Base-by-base conservation (phyloP, 1,140 invertebrate genomes). In the Heliconius nattereri region DNA sequence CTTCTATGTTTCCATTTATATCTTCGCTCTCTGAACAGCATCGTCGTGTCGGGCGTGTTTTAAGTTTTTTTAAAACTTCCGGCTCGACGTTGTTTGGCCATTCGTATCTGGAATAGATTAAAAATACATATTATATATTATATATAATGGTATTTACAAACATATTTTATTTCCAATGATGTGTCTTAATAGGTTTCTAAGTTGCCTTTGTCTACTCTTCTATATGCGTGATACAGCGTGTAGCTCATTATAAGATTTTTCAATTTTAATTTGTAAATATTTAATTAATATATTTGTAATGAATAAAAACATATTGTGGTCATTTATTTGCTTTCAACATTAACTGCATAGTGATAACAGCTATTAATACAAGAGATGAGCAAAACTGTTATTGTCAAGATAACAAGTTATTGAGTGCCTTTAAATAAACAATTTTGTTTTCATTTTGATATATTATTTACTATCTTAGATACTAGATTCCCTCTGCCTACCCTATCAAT, bases 1-100 rank as follows among this genome's bases (percentile, higher is more conserved):
- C 76, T 66, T 60, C 75, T 74, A 81, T 73, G n/a, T 84, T 87
- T 9, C 84, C 79, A 1, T 76, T 70, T 9, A 84, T 70, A 19
- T 75, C 74, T 26, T 85, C 84, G 29, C 79, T 89, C 75, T 85
- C 85, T 2, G 87, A 87, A 74, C 83, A 86, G 40, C 86, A 86
- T 9, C 79, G 81, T 78, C 78, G 83, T 35, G 76, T 84, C 73
- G 78, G 79, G 74, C 83, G 87, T 9, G 83, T 87, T 74, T 88
- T 90, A 13, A 91, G 37, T 72, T 89, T 89, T 82, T 89, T 91
- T 37, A 86, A 73, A 0, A 93, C 89, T 85, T 93, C 91, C 0
- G 92, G 90, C 77, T 93, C 78, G 0, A 90, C 84, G 74, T 85
- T 87, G 13, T 88, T 84, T 1, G 92, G 92, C 92, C 92, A 94